A percentile compares a stretch with the other conserved stretches of the same genome.
These are phyloP conservation scores for Platynereis dumerilii DNA, from an alignment of 2,888 invertebrate species.

Conservation along the genomic window DNA sequence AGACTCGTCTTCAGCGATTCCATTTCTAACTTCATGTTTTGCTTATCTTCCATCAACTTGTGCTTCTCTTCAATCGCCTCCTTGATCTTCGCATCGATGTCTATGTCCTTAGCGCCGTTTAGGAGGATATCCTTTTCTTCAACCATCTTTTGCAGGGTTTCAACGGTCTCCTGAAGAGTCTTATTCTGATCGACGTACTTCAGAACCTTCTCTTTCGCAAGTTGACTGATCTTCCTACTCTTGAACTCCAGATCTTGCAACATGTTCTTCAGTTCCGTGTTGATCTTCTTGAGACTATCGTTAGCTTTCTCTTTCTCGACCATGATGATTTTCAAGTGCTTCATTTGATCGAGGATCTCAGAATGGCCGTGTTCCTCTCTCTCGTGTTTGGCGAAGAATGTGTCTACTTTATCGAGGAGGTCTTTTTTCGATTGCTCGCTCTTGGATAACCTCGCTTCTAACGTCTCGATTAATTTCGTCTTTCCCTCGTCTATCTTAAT, in stretches of 20 bases:
- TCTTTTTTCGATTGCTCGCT: slow-evolving; percentile 22
- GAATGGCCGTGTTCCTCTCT: slow-evolving; percentile 5
- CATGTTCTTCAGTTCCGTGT: slow-evolving; percentile 32
- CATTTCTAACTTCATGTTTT: slow-evolving; percentile 19
- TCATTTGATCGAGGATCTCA: not conserved
- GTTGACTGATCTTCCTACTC: slow-evolving; percentile 29
- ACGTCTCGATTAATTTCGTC: slow-evolving; percentile 29
- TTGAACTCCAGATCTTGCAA: slow-evolving; percentile 31
- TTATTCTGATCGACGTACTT: slow-evolving; percentile 31
- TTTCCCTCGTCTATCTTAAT: slow-evolving; percentile 29
- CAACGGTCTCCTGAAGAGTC: slow-evolving; percentile 21
- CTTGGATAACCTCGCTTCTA: slow-evolving; percentile 30
- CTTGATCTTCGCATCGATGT: no score
- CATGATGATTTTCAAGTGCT: not conserved
- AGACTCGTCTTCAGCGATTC: slow-evolving; percentile 14
- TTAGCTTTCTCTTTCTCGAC: slow-evolving; percentile 9
- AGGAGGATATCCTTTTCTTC: slow-evolving; percentile 4
- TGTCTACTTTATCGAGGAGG: slow-evolving; percentile 9
- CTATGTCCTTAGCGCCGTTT: not conserved
- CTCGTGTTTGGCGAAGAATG: not conserved
- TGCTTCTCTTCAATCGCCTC: slow-evolving; percentile 7
- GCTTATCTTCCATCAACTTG: slow-evolving; percentile 18
- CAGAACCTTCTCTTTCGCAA: slow-evolving; percentile 36
- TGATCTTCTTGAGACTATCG: slow-evolving; percentile 16
- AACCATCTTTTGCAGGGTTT: slow-evolving; percentile 22